These are phyloP conservation scores for Alcis repandata DNA, from an alignment of 2,888 invertebrate genomes.

Conservation along the genomic window DNA sequence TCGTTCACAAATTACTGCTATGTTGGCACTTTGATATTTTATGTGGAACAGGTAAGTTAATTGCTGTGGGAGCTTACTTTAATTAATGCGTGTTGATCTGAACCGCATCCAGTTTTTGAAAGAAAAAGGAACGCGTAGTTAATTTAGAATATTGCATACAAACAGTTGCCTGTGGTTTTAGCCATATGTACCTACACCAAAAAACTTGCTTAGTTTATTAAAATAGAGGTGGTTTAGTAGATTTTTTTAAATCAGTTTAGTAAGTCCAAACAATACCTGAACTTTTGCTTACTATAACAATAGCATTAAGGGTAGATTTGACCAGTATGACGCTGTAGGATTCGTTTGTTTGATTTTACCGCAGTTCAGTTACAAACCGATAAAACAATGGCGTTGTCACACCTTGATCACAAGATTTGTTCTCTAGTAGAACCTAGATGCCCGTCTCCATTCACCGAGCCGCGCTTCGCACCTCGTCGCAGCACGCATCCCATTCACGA, in stretches of 20 bases:
- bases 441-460: constrained; percentile 71
- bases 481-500: constrained; percentile 84
- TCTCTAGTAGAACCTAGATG: constrained; percentile 4
- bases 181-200: too few species aligned
- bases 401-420: constrained; percentile 19
- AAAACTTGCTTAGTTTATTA: too few species aligned
- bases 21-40: constrained; percentile 19
- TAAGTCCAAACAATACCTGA: too few species aligned
- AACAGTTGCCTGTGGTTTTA: too few species aligned
- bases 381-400: constrained; percentile 8
- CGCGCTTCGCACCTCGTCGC: constrained; percentile 80
- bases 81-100: constrained; percentile 4
- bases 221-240: too few species aligned
- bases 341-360: not conserved
- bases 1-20: constrained; percentile 11
- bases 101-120: not conserved
- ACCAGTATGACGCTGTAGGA: not conserved
- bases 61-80: constrained; percentile 23
- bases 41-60: constrained; percentile 25
- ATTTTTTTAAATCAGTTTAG: too few species aligned
- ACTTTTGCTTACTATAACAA: too few species aligned
- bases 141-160: not conserved
- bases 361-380: constrained; percentile 1
- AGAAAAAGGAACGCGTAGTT: not conserved
- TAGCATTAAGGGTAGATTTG: not conserved